Evolutionary conservation across 2,888 invertebrate species (phyloP), one percentile per base, ranked within the genome.

Genomic region (Gymnosoma rotundatum): DNA sequence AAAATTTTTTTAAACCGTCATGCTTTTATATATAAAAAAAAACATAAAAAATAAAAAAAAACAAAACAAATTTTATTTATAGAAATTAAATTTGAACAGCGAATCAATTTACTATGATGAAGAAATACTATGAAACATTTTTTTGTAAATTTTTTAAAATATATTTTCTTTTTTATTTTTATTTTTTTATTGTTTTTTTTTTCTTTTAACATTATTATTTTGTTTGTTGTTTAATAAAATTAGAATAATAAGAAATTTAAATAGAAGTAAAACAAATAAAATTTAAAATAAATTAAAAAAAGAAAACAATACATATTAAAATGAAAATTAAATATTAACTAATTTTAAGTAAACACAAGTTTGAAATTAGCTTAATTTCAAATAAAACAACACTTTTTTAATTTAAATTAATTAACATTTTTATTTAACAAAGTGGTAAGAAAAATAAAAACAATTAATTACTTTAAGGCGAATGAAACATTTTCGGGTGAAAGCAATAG

Each of bases 81-180:
- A 87, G 87, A 87, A 16, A 88, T 86, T 83, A 79, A 70, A 82
- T 87, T 79, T 54, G 16, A 48, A 48, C 16, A 48, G 45, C 45
- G 54, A 89, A 89, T 87, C 75, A 86, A 87, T 83, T 83, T 79
- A 84, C 86, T 87, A 86, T 82, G 85, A 87, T 83, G 83, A 87
- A 88, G 81, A 87, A 88, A 87, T 80, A 82, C 83, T 86, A 85
- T 64, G 52, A 72, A 78, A 83, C 66, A 82, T 45, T 72, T 72
- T n/a, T 78, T 78, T 83, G 82, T 83, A 83, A 42, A 83, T 83
- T 83, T 61, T 67, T 74, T 63, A 21, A n/a, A 54, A 56, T 54
- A 60, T 42, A 66, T 56, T 74, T 61, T 75, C 50, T 64, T 69
- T 85, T 74, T 73, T 78, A 61, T 58, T 48, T 12, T 16, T 12